phyloP scores from a whole-genome alignment of 35 echinoderm and acorn worm genomes.

The Lytechinus pictus region DNA sequence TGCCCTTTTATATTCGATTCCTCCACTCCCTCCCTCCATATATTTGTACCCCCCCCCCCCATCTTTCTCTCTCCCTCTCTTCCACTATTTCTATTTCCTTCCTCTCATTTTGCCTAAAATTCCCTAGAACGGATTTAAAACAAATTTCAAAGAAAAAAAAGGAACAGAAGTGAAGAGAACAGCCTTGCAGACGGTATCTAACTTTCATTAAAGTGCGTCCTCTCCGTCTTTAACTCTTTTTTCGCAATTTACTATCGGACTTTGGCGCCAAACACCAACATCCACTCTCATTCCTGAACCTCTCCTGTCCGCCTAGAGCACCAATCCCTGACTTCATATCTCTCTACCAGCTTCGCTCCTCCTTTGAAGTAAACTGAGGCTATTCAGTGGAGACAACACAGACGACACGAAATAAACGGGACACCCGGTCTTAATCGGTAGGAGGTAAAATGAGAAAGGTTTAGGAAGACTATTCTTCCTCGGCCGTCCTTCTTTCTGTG shows the following conservation, averaged over 20 bases:
- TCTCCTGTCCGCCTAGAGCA: background rate
- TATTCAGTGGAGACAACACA: background rate
- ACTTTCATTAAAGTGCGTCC: background rate
- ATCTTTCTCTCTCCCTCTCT: background rate
- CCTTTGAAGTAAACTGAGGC: background rate
- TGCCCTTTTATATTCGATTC: slow-evolving; percentile 2
- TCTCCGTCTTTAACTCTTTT: background rate
- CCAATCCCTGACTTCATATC: slow-evolving; percentile 27
- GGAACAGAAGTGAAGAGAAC: background rate
- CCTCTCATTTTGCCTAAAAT: background rate
- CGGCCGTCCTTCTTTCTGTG: background rate
- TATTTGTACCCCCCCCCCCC: background rate
- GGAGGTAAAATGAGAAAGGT: slow-evolving; percentile 32
- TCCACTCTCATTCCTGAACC: slow-evolving; percentile 20
- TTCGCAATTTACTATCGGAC: slow-evolving; percentile 24
- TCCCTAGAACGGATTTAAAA: background rate
- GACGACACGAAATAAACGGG: background rate
- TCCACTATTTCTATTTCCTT: background rate
- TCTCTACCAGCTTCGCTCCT: background rate
- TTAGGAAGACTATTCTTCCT: slow-evolving; percentile 23
- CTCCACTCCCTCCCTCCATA: too few species aligned
- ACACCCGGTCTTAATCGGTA: slow-evolving; percentile 22
- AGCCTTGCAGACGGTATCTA: background rate
- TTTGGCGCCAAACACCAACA: slow-evolving; percentile 23
- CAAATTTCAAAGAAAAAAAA: background rate